Evolutionary conservation across 2,888 invertebrate species (phyloP).

Genomic region (Chrysotoxum bicinctum): DNA sequence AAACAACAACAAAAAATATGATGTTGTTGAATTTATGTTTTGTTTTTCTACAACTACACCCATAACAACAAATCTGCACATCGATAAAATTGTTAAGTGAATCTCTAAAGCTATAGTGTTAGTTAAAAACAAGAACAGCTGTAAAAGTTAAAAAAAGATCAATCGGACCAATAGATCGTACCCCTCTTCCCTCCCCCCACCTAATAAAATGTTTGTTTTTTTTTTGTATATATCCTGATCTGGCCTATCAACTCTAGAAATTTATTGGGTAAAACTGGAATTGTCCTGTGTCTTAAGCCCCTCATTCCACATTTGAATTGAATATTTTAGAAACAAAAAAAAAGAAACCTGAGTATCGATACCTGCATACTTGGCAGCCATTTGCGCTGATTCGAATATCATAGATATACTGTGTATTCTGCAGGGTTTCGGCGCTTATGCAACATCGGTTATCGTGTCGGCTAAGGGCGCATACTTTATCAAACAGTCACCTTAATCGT

Average conservation of each 20-base stretch:
- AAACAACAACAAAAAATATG: not conserved
- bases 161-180: not conserved
- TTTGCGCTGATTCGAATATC: not conserved
- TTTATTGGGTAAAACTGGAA: slow-evolving; percentile 17
- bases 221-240: slow-evolving; percentile 2
- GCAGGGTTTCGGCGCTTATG: not conserved
- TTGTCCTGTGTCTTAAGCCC: not conserved
- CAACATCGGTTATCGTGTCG: not conserved
- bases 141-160: not conserved
- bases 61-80: not conserved
- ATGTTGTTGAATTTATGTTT: not conserved
- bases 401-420: not conserved
- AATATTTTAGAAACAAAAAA: not conserved
- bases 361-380: not conserved
- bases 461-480: slow-evolving; percentile 21
- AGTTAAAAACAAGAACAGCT: slow-evolving; percentile 24
- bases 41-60: not conserved
- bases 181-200: not conserved
- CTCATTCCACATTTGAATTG: slow-evolving; percentile 4
- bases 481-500: slow-evolving; percentile 15
- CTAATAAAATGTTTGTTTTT: not conserved
- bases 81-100: not conserved
- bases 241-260: slow-evolving; percentile 17
- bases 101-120: not conserved
- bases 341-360: slow-evolving; percentile 12